Evolutionary conservation across 2,797 vertebrate species (phyloP).

Genomic region (Brotula barbata): DNA sequence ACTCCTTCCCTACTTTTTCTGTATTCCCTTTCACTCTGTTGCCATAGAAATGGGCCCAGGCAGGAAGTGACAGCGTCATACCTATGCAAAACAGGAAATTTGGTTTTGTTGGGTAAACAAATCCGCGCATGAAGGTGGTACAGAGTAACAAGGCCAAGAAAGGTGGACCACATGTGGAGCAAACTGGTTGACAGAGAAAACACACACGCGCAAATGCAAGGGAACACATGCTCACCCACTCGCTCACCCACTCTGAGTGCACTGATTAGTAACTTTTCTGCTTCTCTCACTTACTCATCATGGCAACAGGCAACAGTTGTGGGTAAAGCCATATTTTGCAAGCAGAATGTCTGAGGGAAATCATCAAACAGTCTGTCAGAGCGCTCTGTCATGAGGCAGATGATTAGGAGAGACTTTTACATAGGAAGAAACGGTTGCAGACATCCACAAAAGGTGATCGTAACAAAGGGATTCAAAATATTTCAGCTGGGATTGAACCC

Average conservation of each 20-base stretch:
- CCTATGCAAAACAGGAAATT: conserved; percentile 73
- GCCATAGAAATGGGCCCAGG: conserved; percentile 63
- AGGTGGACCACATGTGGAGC: neutral
- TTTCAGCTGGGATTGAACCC: too few relatives aligned
- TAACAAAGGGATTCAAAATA: neutral
- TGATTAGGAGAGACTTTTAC: neutral
- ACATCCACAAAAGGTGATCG: neutral
- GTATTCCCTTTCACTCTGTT: conserved; percentile 59
- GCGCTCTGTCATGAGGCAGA: neutral
- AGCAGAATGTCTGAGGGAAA: conserved; percentile 22
- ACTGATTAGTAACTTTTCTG: conserved; percentile 24
- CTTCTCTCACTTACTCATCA: conserved; percentile 45
- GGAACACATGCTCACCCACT: conserved; percentile 43
- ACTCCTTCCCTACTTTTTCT: conserved; percentile 22
- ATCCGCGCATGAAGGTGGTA: conserved; percentile 48
- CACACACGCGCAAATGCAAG: neutral
- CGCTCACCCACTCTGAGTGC: conserved; percentile 26
- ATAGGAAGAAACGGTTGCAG: neutral
- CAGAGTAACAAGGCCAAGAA: conserved; percentile 19
- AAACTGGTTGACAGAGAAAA: conserved; percentile 6
- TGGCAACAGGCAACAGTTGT: conserved; percentile 40
- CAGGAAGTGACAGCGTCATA: conserved; percentile 58
- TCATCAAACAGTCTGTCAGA: conserved; percentile 37
- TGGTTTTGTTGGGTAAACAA: conserved; percentile 73
- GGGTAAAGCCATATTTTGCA: conserved; percentile 48